These are phyloP conservation scores for Pammene aurita DNA, from an alignment of 2,888 invertebrate species.

Conservation along the genomic window DNA sequence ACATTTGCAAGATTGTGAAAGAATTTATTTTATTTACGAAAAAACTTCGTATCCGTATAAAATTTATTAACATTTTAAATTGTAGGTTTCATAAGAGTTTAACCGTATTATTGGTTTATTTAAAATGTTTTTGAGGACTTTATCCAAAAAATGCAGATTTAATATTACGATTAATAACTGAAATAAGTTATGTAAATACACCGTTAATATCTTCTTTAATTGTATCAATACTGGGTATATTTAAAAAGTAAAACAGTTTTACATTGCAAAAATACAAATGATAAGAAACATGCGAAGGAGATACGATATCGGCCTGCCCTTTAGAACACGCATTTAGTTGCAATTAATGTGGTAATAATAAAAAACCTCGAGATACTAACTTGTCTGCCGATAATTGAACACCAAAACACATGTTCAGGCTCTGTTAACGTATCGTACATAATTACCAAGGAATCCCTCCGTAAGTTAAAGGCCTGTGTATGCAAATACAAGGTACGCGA, in stretches of 20 bases:
- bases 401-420: conserved; percentile 47
- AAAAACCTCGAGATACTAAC: conserved; percentile 20
- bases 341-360: conserved; percentile 23
- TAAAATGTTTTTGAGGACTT: too few relatives aligned
- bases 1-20: too few relatives aligned
- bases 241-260: neutral
- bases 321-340: conserved; percentile 21
- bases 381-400: conserved; percentile 29
- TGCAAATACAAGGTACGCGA: conserved; percentile 61
- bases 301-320: conserved; percentile 32
- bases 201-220: too few relatives aligned
- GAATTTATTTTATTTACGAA: too few relatives aligned
- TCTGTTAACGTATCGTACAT: conserved; percentile 51
- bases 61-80: too few relatives aligned
- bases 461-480: conserved; percentile 59
- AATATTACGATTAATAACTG: too few relatives aligned
- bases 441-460: conserved; percentile 53
- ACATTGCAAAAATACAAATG: conserved; percentile 14
- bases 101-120: too few relatives aligned
- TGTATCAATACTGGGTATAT: neutral
- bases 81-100: too few relatives aligned
- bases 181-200: too few relatives aligned
- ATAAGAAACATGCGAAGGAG: conserved; percentile 36
- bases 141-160: too few relatives aligned
- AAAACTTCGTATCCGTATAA: too few relatives aligned